phyloP scores from a whole-genome alignment of 2,888 invertebrate species.

The Eilema griseolum region DNA sequence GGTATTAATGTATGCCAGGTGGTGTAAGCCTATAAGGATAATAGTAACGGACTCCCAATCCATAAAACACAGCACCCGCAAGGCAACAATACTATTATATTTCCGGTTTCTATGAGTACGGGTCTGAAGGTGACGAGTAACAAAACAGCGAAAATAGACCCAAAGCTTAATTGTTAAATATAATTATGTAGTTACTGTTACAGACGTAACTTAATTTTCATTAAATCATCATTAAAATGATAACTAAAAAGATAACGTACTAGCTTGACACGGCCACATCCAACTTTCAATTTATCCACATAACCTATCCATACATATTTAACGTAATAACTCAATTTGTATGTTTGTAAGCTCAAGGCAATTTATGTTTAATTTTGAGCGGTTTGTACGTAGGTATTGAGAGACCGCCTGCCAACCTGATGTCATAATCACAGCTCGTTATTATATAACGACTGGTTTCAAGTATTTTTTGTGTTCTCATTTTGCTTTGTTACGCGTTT shows the following conservation, averaged over 20 bases:
- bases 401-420: constrained; percentile 52
- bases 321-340: constrained; percentile 50
- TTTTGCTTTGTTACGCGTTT: constrained; percentile 68
- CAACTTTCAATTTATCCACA: constrained; percentile 43
- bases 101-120: background rate
- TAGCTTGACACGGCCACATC: constrained; percentile 31
- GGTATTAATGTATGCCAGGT: background rate
- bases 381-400: constrained; percentile 41
- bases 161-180: background rate
- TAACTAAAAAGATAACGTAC: constrained; percentile 28
- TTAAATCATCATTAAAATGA: background rate
- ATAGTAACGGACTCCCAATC: background rate
- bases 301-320: constrained; percentile 40
- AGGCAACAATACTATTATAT: background rate
- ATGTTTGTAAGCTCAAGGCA: constrained; percentile 52
- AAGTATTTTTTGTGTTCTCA: constrained; percentile 64
- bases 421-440: constrained; percentile 66
- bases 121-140: background rate
- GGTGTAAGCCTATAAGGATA: background rate
- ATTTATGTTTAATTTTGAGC: constrained; percentile 49
- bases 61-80: background rate
- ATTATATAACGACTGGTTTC: constrained; percentile 68
- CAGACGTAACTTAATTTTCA: background rate
- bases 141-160: background rate
- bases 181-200: background rate